Conservation (phyloP, 2,113 vertebrate species). For the Vireo altiloquus region DNA sequence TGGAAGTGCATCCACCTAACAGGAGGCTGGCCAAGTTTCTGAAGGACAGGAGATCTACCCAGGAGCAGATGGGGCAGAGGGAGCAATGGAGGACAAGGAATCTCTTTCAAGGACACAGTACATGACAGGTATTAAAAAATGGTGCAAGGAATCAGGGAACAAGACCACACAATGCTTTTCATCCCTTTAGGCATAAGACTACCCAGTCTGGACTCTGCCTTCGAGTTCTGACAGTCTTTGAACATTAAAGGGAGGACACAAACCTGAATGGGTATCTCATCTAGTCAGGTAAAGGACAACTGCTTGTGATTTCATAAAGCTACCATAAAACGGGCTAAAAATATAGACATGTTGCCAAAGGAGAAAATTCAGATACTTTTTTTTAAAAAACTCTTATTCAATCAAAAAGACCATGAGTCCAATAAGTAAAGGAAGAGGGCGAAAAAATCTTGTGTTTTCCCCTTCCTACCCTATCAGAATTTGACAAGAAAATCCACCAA, state of each 20-base stretch:
- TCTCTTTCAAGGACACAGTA: not conserved
- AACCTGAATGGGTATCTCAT: not conserved
- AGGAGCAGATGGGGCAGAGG: not conserved
- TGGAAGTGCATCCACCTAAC: not conserved
- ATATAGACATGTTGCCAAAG: not conserved
- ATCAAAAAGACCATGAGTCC: not conserved
- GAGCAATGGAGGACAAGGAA: not conserved
- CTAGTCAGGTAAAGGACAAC: not conserved
- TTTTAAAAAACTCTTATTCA: not conserved
- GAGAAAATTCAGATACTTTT: not conserved
- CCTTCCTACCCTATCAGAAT: not conserved
- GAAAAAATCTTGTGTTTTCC: not conserved
- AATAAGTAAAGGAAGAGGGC: not conserved
- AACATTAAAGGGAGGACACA: not conserved
- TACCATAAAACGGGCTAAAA: not conserved
- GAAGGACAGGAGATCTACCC: not conserved
- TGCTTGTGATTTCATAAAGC: not conserved
- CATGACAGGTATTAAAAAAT: not conserved
- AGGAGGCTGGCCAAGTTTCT: not conserved
- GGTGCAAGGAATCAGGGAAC: not conserved
- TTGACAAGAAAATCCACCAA: not conserved
- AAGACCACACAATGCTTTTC: not conserved
- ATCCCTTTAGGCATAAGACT: not conserved
- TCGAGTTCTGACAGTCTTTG: not conserved
- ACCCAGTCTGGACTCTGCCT: not conserved